phyloP scores from a whole-genome alignment of 1,140 invertebrate species.

The Subanguina moxae region DNA sequence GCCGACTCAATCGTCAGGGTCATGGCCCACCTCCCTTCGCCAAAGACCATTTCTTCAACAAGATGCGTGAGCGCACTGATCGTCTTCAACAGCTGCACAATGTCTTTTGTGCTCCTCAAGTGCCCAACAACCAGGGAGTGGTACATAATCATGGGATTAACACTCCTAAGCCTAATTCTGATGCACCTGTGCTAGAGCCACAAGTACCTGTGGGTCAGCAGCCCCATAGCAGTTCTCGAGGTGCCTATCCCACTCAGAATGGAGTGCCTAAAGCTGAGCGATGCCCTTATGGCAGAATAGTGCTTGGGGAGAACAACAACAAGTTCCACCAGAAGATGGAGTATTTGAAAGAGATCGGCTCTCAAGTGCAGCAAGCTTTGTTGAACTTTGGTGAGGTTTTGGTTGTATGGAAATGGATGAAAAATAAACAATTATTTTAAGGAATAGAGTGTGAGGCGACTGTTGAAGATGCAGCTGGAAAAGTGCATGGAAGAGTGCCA shows the following conservation, averaged over 20 bases:
- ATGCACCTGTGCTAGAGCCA: neutral
- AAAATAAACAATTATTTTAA: conserved; percentile 14
- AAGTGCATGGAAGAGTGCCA: conserved; percentile 11
- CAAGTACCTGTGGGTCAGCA: neutral
- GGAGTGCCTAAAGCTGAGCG: too few relatives aligned
- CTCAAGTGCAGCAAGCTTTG: conserved; percentile 31
- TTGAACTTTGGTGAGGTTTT: conserved; percentile 29
- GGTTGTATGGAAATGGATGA: neutral
- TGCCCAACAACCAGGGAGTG: neutral
- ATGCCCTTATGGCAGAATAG: too few relatives aligned
- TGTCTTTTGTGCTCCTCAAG: neutral
- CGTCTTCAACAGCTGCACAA: conserved; percentile 4
- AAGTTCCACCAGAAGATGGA: conserved; percentile 20
- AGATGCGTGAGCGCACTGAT: conserved; percentile 2
- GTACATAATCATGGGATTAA: neutral
- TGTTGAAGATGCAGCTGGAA: conserved; percentile 25
- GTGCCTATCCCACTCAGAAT: neutral
- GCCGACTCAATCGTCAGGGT: neutral
- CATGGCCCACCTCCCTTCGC: conserved; percentile 1
- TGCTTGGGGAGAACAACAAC: neutral
- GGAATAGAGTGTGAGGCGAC: conserved; percentile 37
- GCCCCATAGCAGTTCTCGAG: neutral
- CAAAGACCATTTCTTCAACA: conserved; percentile 3
- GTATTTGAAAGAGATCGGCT: conserved; percentile 36
- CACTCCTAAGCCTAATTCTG: neutral